A percentile compares a stretch with the other conserved stretches of the same genome.
These are phyloP conservation scores for Anastrepha obliqua DNA, from an alignment of 1,140 invertebrate species.

Conservation along the genomic window DNA sequence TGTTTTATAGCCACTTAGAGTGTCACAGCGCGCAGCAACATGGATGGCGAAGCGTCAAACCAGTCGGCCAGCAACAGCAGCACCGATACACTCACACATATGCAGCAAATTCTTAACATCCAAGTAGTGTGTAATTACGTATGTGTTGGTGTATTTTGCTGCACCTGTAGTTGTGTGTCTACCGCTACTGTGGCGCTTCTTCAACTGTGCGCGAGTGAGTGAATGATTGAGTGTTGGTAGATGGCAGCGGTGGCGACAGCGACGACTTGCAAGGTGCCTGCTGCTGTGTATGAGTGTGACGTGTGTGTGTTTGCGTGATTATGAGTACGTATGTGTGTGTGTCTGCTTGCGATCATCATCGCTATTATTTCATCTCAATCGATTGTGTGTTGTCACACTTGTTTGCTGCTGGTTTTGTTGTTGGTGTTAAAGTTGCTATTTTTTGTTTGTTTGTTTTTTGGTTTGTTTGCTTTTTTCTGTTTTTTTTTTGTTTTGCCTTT, in stretches of 20 bases:
- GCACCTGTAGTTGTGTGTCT: neutral
- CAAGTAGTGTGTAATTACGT: neutral
- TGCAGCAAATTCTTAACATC: neutral
- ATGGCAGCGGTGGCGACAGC: neutral
- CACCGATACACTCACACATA: neutral
- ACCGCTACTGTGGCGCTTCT: neutral
- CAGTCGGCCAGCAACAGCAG: conserved; percentile 29
- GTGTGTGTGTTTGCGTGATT: neutral
- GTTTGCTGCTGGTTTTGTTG: neutral
- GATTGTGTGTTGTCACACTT: conserved; percentile 6
- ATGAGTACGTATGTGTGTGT: neutral
- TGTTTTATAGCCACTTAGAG: conserved; percentile 67
- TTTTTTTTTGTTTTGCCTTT: neutral
- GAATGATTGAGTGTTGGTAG: neutral
- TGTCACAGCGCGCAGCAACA: conserved; percentile 54
- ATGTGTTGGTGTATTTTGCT: neutral
- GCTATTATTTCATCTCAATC: conserved; percentile 52
- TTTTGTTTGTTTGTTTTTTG: neutral
- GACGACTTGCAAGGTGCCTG: neutral
- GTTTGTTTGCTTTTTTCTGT: neutral
- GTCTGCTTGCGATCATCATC: conserved; percentile 2
- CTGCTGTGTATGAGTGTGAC: neutral
- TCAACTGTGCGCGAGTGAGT: neutral
- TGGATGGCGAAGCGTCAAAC: conserved; percentile 58
- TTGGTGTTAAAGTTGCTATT: neutral